Evolutionary conservation across 1,140 invertebrate genomes (phyloP).

Genomic region (Drosophila prosaltans): DNA sequence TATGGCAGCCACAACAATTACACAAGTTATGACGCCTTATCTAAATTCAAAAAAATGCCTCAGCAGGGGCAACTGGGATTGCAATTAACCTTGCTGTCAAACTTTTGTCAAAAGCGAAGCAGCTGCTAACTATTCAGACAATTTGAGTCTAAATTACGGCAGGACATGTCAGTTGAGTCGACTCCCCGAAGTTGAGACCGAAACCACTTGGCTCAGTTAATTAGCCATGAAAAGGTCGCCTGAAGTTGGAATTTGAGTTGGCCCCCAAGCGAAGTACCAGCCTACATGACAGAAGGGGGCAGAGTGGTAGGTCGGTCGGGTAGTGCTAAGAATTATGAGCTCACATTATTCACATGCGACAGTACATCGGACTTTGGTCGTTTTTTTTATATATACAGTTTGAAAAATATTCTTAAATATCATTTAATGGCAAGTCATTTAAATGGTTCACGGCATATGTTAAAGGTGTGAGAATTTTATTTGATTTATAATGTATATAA

Average conservation of each 20-base stretch:
- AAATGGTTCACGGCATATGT: not conserved
- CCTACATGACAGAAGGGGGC: no score
- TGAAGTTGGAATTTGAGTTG: conserved; percentile 18
- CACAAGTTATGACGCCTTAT: conserved; percentile 62
- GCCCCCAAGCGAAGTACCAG: not conserved
- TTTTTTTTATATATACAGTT: conserved; percentile 10
- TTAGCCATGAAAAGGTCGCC: conserved; percentile 61
- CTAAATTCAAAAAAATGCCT: conserved; percentile 45
- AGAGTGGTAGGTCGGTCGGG: not conserved
- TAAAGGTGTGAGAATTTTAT: conserved; percentile 39
- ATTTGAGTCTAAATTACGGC: conserved; percentile 51
- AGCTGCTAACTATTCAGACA: conserved; percentile 60
- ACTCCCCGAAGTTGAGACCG: not conserved
- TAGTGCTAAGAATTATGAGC: conserved; percentile 40
- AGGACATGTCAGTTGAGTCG: conserved; percentile 47
- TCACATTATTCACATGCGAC: conserved; percentile 58
- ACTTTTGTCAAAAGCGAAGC: conserved; percentile 51
- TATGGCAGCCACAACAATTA: conserved; percentile 59
- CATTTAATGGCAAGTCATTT: conserved; percentile 50
- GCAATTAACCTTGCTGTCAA: conserved; percentile 60
- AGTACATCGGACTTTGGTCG: conserved; percentile 2
- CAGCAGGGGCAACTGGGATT: conserved; percentile 19
- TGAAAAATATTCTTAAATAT: conserved; percentile 55
- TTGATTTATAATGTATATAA: conserved; percentile 69
- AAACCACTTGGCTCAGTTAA: conserved; percentile 49